Percentiles rank a stretch among this genome's conserved stretches.
Evolutionary conservation across 2,113 vertebrate species (phyloP).

Genomic region (Ovibos moschatus): DNA sequence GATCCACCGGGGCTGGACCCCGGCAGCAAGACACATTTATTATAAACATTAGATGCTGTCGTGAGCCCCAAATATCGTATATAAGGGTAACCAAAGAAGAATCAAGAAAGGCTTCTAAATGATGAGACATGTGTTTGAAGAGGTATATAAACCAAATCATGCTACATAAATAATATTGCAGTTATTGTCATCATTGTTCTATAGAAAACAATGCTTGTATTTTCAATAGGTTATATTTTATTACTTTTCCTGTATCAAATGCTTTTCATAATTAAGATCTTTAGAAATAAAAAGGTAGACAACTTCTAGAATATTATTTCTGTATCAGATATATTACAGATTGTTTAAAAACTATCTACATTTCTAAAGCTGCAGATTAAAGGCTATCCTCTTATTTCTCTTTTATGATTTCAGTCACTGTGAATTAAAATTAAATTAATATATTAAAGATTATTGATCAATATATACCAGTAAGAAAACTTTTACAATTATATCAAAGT

Average conservation of each 20-base stretch:
- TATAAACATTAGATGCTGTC: background rate
- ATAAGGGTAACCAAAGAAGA: background rate
- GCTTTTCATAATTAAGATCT: background rate
- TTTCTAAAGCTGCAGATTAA: background rate
- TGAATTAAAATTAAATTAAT: background rate
- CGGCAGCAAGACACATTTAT: background rate
- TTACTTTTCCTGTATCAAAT: background rate
- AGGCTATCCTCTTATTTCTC: background rate
- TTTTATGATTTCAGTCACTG: background rate
- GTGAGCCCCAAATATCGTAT: background rate
- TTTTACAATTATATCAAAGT: background rate
- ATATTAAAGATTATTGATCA: background rate
- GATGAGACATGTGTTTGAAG: background rate
- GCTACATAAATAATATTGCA: background rate
- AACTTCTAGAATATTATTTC: background rate
- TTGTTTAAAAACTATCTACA: background rate
- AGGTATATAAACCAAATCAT: background rate
- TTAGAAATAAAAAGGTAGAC: background rate
- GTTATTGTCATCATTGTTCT: background rate
- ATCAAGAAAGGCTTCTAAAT: background rate
- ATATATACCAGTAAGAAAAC: background rate
- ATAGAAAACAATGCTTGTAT: background rate
- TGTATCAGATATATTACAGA: background rate
- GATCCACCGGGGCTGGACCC: too few relatives aligned
- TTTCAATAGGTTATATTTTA: background rate